Base-by-base conservation (phyloP, 2,888 invertebrate species). In the Andrena chrysosceles region DNA sequence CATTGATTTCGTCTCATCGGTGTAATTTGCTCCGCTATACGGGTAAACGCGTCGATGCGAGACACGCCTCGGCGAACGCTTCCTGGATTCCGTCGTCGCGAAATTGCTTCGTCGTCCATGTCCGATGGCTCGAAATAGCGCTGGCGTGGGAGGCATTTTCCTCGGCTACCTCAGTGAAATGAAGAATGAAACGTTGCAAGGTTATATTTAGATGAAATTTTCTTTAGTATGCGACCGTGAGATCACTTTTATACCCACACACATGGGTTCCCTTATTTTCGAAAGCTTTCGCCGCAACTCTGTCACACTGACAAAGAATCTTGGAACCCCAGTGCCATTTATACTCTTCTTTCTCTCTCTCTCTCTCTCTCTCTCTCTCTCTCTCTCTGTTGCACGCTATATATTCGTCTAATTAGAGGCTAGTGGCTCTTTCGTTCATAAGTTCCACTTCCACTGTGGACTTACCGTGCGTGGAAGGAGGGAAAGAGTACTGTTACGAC, bases 1-100 rank as follows among this genome's bases (percentile, higher is more conserved):
- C 83, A 84, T 84, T 83, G 79, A 79, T 84, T 84, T 71, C 83
- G 67, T 69, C 78, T 78, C 73, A 67, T 77, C 59, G 74, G 66
- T 75, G 72, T 81, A 81, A 80, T 81, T 80, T 66, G 66, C 78
- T 54, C 26, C 66, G 31, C 33, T 26, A 13, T 23, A n/a, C 52
- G 52, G 66, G 49, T 64, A 74, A 74, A 79, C 64, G 80, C 74
- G 63, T 63, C 78, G 33, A 48, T 63, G 49, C 64, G 48, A 81
- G 62, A 66, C 23, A 31, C 62, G 31, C 31, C 29, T 42, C 62
- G 52, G 4, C 26, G 35, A 62, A 20, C 29, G 26, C 31, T 33
- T 5, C 35, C 16, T 42, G 42, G 42, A 42, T 42, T 42, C 42
- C 42, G 42, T 42, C 42, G 42, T 16, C n/a, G 6, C 16, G 8